Percentiles rank a stretch among this genome's conserved stretches.
These are phyloP conservation scores for Kryptolebias ocellatus DNA, from an alignment of 2,797 vertebrate species.

Conservation along the genomic window DNA sequence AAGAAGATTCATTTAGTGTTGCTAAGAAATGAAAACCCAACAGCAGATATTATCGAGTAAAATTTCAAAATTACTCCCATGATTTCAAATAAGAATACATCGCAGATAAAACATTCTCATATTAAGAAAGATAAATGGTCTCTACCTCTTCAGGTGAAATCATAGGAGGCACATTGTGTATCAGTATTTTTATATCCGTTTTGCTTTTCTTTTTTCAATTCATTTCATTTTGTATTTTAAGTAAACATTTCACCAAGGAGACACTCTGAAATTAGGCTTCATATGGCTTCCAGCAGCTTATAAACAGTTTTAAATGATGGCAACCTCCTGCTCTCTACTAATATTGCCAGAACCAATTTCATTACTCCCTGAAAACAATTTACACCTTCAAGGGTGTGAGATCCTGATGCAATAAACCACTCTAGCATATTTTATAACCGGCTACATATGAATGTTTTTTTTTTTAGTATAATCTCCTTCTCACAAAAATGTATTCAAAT, in stretches of 20 bases:
- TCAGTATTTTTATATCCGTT: not conserved
- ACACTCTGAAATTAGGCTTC: conserved; percentile 45
- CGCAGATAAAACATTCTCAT: not conserved
- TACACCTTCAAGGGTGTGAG: conserved; percentile 65
- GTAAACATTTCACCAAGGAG: conserved; percentile 49
- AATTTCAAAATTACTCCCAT: conserved; percentile 12
- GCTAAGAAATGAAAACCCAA: conserved; percentile 32
- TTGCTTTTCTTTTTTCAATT: conserved; percentile 1
- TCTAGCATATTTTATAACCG: conserved; percentile 52
- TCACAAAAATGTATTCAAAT: conserved; percentile 48
- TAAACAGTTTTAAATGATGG: conserved; percentile 62
- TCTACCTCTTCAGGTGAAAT: not conserved
- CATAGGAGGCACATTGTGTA: not conserved
- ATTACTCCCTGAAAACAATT: conserved; percentile 66
- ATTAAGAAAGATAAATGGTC: not conserved
- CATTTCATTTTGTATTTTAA: conserved; percentile 35
- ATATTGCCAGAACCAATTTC: conserved; percentile 66
- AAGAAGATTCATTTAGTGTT: conserved; percentile 31
- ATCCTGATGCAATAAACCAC: conserved; percentile 61
- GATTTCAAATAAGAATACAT: conserved; percentile 16
- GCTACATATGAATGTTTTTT: conserved; percentile 37
- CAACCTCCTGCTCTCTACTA: conserved; percentile 64
- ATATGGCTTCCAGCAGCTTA: conserved; percentile 53
- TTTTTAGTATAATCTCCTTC: conserved; percentile 36
- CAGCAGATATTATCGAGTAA: conserved; percentile 19